Evolutionary conservation across 2,888 invertebrate genomes (phyloP).

Genomic region (Bembecia ichneumoniformis): DNA sequence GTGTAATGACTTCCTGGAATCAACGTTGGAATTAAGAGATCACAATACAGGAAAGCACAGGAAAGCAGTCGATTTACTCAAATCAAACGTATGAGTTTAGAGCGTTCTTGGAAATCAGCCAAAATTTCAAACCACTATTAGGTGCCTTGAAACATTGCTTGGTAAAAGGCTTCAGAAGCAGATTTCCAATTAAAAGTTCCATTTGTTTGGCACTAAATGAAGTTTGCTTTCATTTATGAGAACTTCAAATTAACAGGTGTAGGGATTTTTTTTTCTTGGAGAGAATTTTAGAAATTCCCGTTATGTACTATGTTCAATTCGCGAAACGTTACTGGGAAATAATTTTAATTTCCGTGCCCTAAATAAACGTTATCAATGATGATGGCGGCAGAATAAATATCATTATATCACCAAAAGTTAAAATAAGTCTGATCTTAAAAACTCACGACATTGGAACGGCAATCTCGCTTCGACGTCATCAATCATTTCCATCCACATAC

Average conservation of each 20-base stretch:
- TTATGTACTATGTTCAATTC: not conserved
- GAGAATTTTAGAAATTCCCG: not conserved
- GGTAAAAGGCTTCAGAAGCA: constrained; percentile 12
- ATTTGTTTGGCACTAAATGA: constrained; percentile 20
- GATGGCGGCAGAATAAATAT: too few relatives aligned
- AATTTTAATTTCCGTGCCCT: not conserved
- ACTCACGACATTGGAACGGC: too few relatives aligned
- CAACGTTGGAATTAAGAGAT: too few relatives aligned
- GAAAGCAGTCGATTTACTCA: too few relatives aligned
- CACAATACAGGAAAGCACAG: too few relatives aligned
- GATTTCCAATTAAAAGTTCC: constrained; percentile 40
- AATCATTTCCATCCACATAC: too few relatives aligned
- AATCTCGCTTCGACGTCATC: too few relatives aligned
- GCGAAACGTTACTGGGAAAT: not conserved
- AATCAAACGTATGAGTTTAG: too few relatives aligned
- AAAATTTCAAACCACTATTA: not conserved
- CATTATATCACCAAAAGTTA: too few relatives aligned
- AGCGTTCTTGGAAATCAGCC: not conserved
- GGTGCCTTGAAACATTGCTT: constrained; percentile 2
- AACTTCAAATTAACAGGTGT: not conserved
- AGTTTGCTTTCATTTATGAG: constrained; percentile 10
- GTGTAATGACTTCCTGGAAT: too few relatives aligned
- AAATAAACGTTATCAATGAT: not conserved
- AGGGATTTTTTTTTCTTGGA: not conserved
- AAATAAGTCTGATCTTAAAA: too few relatives aligned